These are phyloP conservation scores for Epinephelus coioides DNA, from an alignment of 2,797 vertebrate species.

Conservation along the genomic window DNA sequence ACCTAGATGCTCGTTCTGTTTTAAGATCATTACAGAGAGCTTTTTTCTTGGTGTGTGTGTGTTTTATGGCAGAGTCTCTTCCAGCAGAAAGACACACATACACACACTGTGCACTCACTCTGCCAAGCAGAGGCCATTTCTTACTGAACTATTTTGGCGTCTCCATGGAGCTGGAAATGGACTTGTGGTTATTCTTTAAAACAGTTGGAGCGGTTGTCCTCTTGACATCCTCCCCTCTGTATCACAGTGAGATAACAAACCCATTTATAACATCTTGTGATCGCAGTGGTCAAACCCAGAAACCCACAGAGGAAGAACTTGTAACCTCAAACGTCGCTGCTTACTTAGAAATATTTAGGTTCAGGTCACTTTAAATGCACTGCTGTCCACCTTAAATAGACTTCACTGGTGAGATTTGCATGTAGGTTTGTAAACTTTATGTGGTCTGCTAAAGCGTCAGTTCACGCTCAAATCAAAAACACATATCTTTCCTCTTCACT, in stretches of 20 bases:
- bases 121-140: conserved; percentile 64
- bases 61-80: conserved; percentile 19
- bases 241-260: conserved; percentile 66
- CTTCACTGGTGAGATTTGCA: conserved; percentile 6
- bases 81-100: conserved; percentile 26
- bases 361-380: conserved; percentile 30
- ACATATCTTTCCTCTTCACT: too few species aligned
- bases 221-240: conserved; percentile 54
- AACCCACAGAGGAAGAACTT: conserved; percentile 42
- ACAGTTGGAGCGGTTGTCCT: conserved; percentile 58
- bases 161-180: conserved; percentile 62
- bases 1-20: conserved; percentile 45
- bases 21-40: conserved; percentile 48
- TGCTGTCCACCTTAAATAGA: conserved; percentile 22
- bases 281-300: conserved; percentile 48
- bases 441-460: not conserved
- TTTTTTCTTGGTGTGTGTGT: conserved; percentile 39
- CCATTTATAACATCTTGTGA: conserved; percentile 58
- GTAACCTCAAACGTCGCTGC: conserved; percentile 23
- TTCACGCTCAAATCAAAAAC: too few species aligned
- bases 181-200: conserved; percentile 73
- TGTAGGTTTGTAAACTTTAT: conserved; percentile 24
- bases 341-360: conserved; percentile 34
- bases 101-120: conserved; percentile 20
- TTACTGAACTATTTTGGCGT: conserved; percentile 71